Evolutionary conservation across 1,140 invertebrate genomes (phyloP).

Genomic region (Aphelinus atriplicis): DNA sequence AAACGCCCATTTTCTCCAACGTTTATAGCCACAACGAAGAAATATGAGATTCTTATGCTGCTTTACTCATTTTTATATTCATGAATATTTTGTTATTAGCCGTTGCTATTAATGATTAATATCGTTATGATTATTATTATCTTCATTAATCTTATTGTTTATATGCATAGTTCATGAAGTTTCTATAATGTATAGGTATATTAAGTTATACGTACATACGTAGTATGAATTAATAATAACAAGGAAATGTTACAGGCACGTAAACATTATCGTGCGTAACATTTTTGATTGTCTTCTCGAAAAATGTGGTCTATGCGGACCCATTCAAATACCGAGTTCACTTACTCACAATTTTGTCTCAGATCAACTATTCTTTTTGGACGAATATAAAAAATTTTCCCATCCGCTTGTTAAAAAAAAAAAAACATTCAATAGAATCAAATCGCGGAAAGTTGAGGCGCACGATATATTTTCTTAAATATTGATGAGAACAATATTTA

Average conservation of each 20-base stretch:
- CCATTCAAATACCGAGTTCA: conserved; percentile 6
- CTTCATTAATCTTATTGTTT: conserved; percentile 38
- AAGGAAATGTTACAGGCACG: conserved; percentile 60
- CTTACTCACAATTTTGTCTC: conserved; percentile 26
- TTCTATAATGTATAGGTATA: conserved; percentile 38
- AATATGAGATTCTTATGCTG: conserved; percentile 18
- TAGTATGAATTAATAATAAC: conserved; percentile 62
- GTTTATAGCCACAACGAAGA: conserved; percentile 11
- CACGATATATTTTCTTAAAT: conserved; percentile 1
- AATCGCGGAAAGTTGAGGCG: conserved; percentile 12
- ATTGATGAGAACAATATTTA: conserved; percentile 17
- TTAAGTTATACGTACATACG: conserved; percentile 36
- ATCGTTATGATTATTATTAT: conserved; percentile 29
- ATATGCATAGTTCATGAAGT: conserved; percentile 43
- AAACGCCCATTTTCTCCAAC: neutral
- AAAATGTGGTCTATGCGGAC: conserved; percentile 49
- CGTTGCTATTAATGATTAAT: conserved; percentile 17
- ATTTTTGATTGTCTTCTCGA: conserved; percentile 67
- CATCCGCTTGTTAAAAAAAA: conserved; percentile 15
- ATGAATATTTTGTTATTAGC: conserved; percentile 19
- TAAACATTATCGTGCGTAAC: conserved; percentile 50
- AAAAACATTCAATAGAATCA: conserved; percentile 24
- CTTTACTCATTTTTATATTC: neutral
- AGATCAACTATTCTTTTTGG: conserved; percentile 19
- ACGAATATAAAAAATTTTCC: conserved; percentile 29